Evolutionary conservation across 2,113 vertebrate species (phyloP).

Genomic region (Gulo gulo): DNA sequence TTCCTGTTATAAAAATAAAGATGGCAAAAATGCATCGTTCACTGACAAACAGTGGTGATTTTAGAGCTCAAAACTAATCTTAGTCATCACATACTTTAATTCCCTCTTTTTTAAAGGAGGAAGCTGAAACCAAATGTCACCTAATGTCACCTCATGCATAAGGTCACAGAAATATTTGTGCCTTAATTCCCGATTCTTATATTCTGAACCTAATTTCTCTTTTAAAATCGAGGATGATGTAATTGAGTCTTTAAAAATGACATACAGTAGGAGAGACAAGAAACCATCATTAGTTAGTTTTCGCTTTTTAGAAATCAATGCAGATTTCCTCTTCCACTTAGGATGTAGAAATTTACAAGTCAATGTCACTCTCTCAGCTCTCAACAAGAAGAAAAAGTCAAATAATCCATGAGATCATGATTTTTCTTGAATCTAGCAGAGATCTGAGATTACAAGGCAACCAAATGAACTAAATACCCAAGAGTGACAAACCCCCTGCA

Average conservation of each 20-base stretch:
- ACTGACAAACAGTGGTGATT: background rate
- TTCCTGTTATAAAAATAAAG: conserved; percentile 5
- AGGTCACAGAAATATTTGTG: background rate
- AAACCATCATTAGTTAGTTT: background rate
- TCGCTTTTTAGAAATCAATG: background rate
- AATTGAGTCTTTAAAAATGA: background rate
- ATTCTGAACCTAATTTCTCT: background rate
- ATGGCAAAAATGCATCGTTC: background rate
- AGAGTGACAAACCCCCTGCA: background rate
- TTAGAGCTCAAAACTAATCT: background rate
- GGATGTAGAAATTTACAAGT: background rate
- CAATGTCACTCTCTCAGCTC: background rate
- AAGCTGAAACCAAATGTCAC: background rate
- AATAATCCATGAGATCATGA: background rate
- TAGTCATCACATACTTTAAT: background rate
- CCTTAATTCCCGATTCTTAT: background rate
- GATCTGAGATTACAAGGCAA: background rate
- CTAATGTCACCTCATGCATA: background rate
- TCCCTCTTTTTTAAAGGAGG: background rate
- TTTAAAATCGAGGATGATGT: background rate
- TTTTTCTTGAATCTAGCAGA: background rate
- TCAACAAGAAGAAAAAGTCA: background rate
- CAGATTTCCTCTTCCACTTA: background rate
- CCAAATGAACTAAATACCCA: background rate
- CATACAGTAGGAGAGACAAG: background rate